Base-by-base conservation (phyloP, 92 coral and sea anemone genomes). In the Ricordea florida region DNA sequence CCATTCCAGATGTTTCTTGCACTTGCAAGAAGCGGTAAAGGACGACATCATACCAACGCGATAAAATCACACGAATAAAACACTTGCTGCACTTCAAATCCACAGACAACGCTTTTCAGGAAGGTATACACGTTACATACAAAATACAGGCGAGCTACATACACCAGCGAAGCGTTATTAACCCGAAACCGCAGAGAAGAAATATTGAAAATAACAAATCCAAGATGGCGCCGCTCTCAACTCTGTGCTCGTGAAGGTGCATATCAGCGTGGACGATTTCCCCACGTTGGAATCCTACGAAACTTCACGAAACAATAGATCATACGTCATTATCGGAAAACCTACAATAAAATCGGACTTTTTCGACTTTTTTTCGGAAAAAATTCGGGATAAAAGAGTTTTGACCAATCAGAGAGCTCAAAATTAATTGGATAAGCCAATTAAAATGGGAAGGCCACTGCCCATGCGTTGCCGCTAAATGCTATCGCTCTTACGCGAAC, bases 401-500 rank as follows among this genome's bases (percentile, higher is more conserved):
- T 60, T 36, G 31, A 37, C 81, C 80, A 74, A 75, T 75, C 72
- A 73, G 57, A 58, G 45, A 44, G 70, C 69, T 35, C 44, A 59
- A 26, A 73, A 42, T 25, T 73, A 58, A 75, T 75, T 47, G 26
- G 7, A 57, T 60, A 75, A 75, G 47, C 64, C 72, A 75, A 62
- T 75, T 75, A 75, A n/a, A 41, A 33, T 34, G 3, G 45, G 1
- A 24, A 21, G 25, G 9, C 72, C 18, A 60, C 82, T 75, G 62
- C 60, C 38, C 82, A 47, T 45, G 82, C 73, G 47, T 75, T 75
- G 80, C 80, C 60, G 32, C 42, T 20, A 60, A 57, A 30, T 52
- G 57, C 83, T 77, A 77, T 48, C 83, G 61, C 43, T 79, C 61
- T 56, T 56, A 79, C 17, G 57, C 45, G 71, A 30, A 43, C 53